Evolutionary conservation across 2,797 vertebrate genomes (phyloP).

Genomic region (Lepus townsendii): DNA sequence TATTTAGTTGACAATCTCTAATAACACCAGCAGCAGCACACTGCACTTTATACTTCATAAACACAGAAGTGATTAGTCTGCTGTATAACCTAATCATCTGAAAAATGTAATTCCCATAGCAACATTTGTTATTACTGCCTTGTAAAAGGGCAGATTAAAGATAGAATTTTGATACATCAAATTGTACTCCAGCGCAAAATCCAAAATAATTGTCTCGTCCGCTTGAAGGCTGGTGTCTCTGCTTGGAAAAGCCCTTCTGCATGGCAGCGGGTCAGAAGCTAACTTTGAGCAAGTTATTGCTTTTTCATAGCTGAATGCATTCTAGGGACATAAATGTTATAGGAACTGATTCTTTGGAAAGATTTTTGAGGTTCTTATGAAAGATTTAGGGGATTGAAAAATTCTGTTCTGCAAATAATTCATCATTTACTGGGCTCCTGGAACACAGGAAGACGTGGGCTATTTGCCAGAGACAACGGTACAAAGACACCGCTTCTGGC

Average conservation of each 20-base stretch:
- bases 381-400: neutral
- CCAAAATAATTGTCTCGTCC: neutral
- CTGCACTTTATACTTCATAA: conserved; percentile 66
- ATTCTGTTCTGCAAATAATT: neutral
- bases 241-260: neutral
- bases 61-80: conserved; percentile 71
- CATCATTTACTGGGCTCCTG: neutral
- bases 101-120: conserved; percentile 70
- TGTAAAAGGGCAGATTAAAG: conserved; percentile 65
- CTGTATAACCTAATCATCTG: conserved; percentile 69
- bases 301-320: neutral
- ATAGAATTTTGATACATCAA: conserved; percentile 48
- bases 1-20: conserved; percentile 68
- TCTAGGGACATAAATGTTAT: conserved; percentile 4
- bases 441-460: neutral
- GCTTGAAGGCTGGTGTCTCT: neutral
- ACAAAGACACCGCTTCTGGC: neutral
- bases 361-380: neutral
- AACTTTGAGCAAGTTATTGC: neutral
- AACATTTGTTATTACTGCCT: conserved; percentile 62
- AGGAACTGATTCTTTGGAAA: conserved; percentile 2
- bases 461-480: neutral
- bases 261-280: neutral
- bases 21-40: conserved; percentile 39
- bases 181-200: neutral